Percentiles rank a stretch among this genome's conserved stretches.
phyloP scores from a whole-genome alignment of 1,140 invertebrate species.

The Drosophila bocqueti region DNA sequence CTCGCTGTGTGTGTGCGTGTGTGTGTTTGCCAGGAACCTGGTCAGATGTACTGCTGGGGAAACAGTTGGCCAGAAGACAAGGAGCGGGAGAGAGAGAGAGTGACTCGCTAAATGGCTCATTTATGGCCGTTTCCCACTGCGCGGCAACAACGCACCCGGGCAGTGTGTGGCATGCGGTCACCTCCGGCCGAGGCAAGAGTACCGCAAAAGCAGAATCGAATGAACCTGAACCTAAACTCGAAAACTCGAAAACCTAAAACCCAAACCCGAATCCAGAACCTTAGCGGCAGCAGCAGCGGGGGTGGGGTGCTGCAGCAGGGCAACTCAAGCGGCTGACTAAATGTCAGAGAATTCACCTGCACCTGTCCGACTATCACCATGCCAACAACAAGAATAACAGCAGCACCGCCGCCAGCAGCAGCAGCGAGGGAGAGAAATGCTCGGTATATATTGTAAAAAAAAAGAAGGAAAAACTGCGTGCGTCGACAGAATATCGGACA shows the following conservation, averaged over 20 bases:
- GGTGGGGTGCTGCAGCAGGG: slow-evolving; percentile 19
- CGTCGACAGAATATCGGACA: slow-evolving; percentile 65
- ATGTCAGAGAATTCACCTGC: slow-evolving; percentile 75
- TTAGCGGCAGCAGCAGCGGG: slow-evolving; percentile 6
- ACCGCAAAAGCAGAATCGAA: slow-evolving; percentile 76
- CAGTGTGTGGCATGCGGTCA: slow-evolving; percentile 78
- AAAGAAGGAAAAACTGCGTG: slow-evolving; percentile 44
- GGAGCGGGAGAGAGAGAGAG: slow-evolving; percentile 57
- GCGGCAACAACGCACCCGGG: slow-evolving; percentile 46
- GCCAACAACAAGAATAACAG: slow-evolving; percentile 66
- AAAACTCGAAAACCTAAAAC: not conserved
- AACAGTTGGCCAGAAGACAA: slow-evolving; percentile 68
- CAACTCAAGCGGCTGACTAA: slow-evolving; percentile 72
- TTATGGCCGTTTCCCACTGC: slow-evolving; percentile 77
- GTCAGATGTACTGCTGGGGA: slow-evolving; percentile 35
- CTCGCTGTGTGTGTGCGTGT: not conserved
- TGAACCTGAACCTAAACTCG: slow-evolving; percentile 55
- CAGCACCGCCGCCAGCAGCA: slow-evolving; percentile 18
- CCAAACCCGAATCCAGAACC: slow-evolving; percentile 7
- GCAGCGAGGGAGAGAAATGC: slow-evolving; percentile 24
- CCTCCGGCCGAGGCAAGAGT: slow-evolving; percentile 33
- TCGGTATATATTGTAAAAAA: slow-evolving; percentile 4
- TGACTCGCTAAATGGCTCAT: slow-evolving; percentile 83
- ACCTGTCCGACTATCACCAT: slow-evolving; percentile 82
- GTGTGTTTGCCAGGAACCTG: slow-evolving; percentile 8